Percentiles rank a stretch among this genome's conserved stretches.
Conservation (phyloP, 2,888 invertebrate genomes). For the Archips crataeganus region DNA sequence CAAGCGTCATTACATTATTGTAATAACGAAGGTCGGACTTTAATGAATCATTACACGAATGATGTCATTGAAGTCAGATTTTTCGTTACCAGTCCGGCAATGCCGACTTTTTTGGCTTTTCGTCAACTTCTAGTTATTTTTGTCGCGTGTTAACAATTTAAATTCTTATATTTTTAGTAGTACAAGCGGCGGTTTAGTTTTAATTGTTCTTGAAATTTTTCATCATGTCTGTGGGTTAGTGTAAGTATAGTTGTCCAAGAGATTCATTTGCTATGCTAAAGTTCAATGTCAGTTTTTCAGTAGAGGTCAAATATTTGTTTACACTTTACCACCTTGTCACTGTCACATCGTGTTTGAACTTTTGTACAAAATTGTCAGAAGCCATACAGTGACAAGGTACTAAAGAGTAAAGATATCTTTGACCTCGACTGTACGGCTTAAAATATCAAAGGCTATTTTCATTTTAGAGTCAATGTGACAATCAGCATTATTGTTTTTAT, state of each 20-base stretch:
- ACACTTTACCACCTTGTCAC: too few species aligned
- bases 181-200: not conserved
- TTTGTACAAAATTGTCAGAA: too few species aligned
- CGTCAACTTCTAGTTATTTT: slow-evolving; percentile 26
- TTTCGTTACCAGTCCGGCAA: not conserved
- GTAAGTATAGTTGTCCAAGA: not conserved
- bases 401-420: too few species aligned
- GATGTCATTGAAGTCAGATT: slow-evolving; percentile 22
- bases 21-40: slow-evolving; percentile 10
- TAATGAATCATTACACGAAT: slow-evolving; percentile 18
- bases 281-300: too few species aligned
- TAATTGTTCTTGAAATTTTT: not conserved
- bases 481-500: too few species aligned
- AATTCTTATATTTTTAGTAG: not conserved
- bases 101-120: slow-evolving; percentile 8
- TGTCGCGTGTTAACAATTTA: slow-evolving; percentile 4
- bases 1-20: slow-evolving; percentile 4
- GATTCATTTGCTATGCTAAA: too few species aligned
- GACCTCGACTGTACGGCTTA: too few species aligned
- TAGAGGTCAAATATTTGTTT: too few species aligned
- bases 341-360: too few species aligned
- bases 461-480: too few species aligned
- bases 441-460: too few species aligned
- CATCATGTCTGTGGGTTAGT: not conserved
- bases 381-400: too few species aligned